Base-by-base conservation (phyloP, 2,888 invertebrate species). In the Aplocera efformata region DNA sequence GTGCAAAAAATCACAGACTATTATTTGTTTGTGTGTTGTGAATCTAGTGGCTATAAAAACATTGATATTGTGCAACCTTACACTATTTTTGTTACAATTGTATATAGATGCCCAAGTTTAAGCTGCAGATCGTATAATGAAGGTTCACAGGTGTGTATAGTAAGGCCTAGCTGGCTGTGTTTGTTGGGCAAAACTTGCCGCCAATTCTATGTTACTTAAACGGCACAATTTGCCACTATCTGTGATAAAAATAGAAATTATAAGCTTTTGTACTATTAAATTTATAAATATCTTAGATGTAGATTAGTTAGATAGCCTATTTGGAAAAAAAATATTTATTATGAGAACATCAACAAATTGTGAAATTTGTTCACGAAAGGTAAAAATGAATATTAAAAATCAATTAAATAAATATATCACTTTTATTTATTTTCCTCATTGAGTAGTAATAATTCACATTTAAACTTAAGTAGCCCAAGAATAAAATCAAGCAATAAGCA, bases 231-330 rank as follows among this genome's bases (percentile, higher is more conserved):
- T 75, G 86, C 85, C 84, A 60, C 67, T 66, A 85, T 82, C 86
- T 88, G 86, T 88, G 86, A 88, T 88, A 86, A 80, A 69, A 68
- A 71, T 85, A 85, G 81, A 80, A 67, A 67, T 67, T 67, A 60
- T 61, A 60, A 67, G 71, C 55, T 61, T 68, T 69, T 79, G 55
- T 55, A 55, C 44, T 55, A 55, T 50, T 47, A 40, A 40, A 42
- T 48, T 44, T 53, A 55, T 53, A 55, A 55, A 53, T 53, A 55
- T 55, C 48, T 52, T 50, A 54, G 41, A 44, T 31, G 7, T 48
- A 50, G 43, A 22, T 40, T 43, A 53, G 50, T 34, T 55, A 55
- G 54, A 50, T 52, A 55, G 48, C 43, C 40, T 53, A 53, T 55
- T 44, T 50, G 48, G 50, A 53, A 50, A 42, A 73, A 69, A 70